phyloP scores from a whole-genome alignment of 2,113 vertebrate species.

The Sarotherodon lohbergeri region DNA sequence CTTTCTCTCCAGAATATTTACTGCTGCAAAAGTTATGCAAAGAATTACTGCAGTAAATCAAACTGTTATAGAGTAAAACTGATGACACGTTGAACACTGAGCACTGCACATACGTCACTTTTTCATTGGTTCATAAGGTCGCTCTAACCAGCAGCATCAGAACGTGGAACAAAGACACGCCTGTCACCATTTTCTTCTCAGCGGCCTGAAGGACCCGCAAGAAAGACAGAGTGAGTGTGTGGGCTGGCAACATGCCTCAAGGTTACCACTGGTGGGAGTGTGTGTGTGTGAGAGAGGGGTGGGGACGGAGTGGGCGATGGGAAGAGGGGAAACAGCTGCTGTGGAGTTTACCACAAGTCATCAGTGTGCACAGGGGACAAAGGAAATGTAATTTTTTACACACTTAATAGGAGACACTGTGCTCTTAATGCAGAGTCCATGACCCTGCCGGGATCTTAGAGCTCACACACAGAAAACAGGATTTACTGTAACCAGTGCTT shows the following conservation, averaged over 20 bases:
- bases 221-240: background rate
- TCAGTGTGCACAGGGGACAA: constrained; percentile 43
- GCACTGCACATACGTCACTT: background rate
- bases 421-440: constrained; percentile 52
- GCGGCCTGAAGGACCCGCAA: background rate
- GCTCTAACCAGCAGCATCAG: background rate
- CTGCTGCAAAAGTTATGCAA: background rate
- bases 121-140: background rate
- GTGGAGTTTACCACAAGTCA: constrained; percentile 50
- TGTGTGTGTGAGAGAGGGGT: background rate
- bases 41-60: background rate
- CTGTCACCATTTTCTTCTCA: background rate
- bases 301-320: background rate
- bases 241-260: constrained; percentile 18
- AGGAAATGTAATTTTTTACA: constrained; percentile 62
- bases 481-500: background rate
- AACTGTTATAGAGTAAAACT: background rate
- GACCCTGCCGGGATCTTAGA: constrained; percentile 48
- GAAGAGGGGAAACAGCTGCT: constrained; percentile 69
- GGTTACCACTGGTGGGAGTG: constrained; percentile 6
- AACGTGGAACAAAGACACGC: background rate
- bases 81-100: background rate
- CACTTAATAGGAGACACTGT: background rate
- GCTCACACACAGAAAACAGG: background rate
- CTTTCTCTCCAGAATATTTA: background rate